These are phyloP conservation scores for Portevinia maculata DNA, from an alignment of 2,888 invertebrate genomes.

Conservation along the genomic window DNA sequence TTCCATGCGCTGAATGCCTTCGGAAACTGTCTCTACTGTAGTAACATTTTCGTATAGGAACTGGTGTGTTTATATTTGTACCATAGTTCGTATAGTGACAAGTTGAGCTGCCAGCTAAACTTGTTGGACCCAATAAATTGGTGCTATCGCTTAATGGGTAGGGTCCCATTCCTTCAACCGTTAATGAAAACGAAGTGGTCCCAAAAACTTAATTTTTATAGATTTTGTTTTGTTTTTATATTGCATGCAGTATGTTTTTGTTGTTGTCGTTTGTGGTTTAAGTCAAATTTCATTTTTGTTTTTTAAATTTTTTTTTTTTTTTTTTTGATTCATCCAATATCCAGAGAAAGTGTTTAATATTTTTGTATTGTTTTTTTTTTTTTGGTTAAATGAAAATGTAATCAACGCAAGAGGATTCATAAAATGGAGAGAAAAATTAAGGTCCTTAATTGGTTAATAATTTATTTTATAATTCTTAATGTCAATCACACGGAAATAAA, in stretches of 20 bases:
- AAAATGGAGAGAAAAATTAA: slow-evolving; percentile 69
- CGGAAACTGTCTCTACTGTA: slow-evolving; percentile 82
- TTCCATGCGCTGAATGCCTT: slow-evolving; percentile 83
- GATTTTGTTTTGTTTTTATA: slow-evolving; percentile 75
- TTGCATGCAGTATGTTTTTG: slow-evolving; percentile 68
- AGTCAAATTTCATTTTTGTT: slow-evolving; percentile 23
- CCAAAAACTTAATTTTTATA: slow-evolving; percentile 82
- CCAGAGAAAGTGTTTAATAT: slow-evolving; percentile 68
- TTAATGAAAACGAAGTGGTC: slow-evolving; percentile 83
- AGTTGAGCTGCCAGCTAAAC: slow-evolving; percentile 79
- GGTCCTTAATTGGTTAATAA: slow-evolving; percentile 69
- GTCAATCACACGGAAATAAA: slow-evolving; percentile 64
- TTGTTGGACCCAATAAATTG: slow-evolving; percentile 82
- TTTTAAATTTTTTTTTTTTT: slow-evolving; percentile 51
- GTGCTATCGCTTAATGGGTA: slow-evolving; percentile 83
- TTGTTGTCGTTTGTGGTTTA: slow-evolving; percentile 68
- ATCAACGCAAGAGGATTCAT: slow-evolving; percentile 64
- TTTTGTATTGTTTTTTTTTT: slow-evolving; percentile 70
- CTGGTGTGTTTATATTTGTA: slow-evolving; percentile 82
- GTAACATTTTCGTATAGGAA: slow-evolving; percentile 82
- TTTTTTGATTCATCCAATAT: slow-evolving; percentile 69
- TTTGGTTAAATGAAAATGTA: slow-evolving; percentile 67
- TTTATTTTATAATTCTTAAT: slow-evolving; percentile 42
- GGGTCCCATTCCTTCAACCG: slow-evolving; percentile 83
- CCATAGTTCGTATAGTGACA: slow-evolving; percentile 82